Base-by-base conservation (phyloP, 2,797 vertebrate genomes). In the Sardinella longiceps region DNA sequence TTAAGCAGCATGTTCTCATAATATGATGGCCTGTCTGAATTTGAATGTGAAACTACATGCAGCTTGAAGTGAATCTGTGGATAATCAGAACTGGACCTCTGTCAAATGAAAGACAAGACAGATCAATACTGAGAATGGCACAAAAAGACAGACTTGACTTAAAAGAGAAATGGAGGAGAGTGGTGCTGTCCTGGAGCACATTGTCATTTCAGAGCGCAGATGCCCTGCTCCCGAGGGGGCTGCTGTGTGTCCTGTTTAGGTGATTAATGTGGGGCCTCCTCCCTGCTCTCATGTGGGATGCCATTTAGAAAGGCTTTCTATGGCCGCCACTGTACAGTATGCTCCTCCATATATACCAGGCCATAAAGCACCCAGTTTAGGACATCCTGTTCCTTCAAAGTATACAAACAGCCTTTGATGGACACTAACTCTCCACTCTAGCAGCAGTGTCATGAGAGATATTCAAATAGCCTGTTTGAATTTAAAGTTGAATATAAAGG, bases 201-300 rank as follows among this genome's bases (percentile, higher is more conserved):
- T 58, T 58, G 30, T 58, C 45, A 82, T 70, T 83, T 56, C 53
- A 58, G 60, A 56, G 39, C 51, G 28, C 56, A 84, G 80, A 84
- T 33, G 80, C 28, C 56, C 18, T 66, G n/a, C 56, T 85, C 53
- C n/a, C 80, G 7, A 28, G 77, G 60, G 60, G 80, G 58, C 23
- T 37, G 58, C 80, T 51, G 33, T 15, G 28, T 74, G 84, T 85
- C 33, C 25, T 43, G 60, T 60, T 82, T 82, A 37, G 48, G 84
- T 45, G 84, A 81, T 66, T 11, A 48, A 70, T 82, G 63, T 11
- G 45, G 37, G 10, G 30, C 46, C 48, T 82, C 23, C 25, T 48
- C 45, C 18, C 23, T 70, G 43, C 4, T 43, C 51, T 20, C 37
- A 23, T 43, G 6, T 37, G 33, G n/a, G 5, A 82, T 77, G 28